These are phyloP conservation scores for Drosophila merina DNA, from an alignment of 2,888 invertebrate species.

Conservation along the genomic window DNA sequence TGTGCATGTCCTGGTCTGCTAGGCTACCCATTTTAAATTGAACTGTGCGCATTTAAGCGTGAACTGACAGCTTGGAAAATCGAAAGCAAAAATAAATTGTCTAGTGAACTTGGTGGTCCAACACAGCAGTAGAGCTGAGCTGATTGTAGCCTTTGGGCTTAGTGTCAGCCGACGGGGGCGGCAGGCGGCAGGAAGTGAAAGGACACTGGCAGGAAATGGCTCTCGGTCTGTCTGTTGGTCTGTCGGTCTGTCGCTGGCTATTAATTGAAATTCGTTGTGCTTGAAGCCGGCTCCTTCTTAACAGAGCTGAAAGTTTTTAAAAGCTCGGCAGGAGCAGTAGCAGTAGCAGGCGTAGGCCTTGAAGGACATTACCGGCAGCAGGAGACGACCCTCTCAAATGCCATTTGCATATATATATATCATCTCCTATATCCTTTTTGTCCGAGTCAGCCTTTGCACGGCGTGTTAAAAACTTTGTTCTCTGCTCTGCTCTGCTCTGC, in stretches of 20 bases:
- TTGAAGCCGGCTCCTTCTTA: conserved; percentile 31
- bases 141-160: conserved; percentile 76
- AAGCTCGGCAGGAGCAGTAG: conserved; percentile 44
- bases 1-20: conserved; percentile 37
- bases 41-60: conserved; percentile 80
- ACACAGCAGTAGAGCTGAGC: conserved; percentile 62
- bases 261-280: conserved; percentile 78
- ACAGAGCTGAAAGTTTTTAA: conserved; percentile 61
- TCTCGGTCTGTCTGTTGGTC: conserved; percentile 28
- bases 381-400: conserved; percentile 45
- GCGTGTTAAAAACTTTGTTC: conserved; percentile 59
- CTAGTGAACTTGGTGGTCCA: conserved; percentile 77
- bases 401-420: conserved; percentile 72
- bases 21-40: conserved; percentile 72
- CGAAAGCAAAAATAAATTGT: conserved; percentile 80
- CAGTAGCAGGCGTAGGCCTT: conserved; percentile 48
- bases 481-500: conserved; percentile 13
- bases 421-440: conserved; percentile 70
- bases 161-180: conserved; percentile 64
- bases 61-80: conserved; percentile 80
- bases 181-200: conserved; percentile 53
- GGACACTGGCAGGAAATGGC: conserved; percentile 47
- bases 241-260: conserved; percentile 59
- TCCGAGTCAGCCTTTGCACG: conserved; percentile 41
- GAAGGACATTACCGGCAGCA: conserved; percentile 74